phyloP scores from a whole-genome alignment of 1,140 invertebrate species.

The Pseudomyrmex sp. region DNA sequence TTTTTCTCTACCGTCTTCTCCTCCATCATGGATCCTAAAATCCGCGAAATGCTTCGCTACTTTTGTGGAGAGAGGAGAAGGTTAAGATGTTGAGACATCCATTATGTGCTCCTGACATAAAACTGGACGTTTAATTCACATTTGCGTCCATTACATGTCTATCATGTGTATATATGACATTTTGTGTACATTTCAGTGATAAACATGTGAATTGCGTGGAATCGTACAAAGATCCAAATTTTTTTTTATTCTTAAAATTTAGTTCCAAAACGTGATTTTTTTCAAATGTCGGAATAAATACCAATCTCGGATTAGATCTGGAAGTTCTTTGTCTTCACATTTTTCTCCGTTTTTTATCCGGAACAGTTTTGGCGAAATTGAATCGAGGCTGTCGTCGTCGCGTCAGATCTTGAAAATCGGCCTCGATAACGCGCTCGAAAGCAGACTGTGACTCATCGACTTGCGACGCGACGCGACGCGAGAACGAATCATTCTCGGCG shows the following conservation, averaged over 20 bases:
- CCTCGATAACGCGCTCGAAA: constrained; percentile 58
- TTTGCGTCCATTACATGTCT: background rate
- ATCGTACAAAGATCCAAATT: background rate
- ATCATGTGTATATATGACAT: background rate
- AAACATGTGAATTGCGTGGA: too few species aligned
- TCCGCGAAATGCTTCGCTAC: constrained; percentile 2
- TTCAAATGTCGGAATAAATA: background rate
- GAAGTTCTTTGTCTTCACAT: background rate
- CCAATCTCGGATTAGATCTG: background rate
- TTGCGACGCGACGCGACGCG: constrained; percentile 44
- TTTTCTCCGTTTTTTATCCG: background rate
- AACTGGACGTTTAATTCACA: background rate
- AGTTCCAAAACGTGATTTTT: background rate
- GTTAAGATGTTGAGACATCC: constrained; percentile 1
- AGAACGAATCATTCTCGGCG: constrained; percentile 66
- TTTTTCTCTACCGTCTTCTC: background rate
- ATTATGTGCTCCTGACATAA: background rate
- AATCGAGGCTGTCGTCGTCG: constrained; percentile 5
- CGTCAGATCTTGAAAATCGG: constrained; percentile 30
- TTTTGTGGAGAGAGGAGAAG: constrained; percentile 6
- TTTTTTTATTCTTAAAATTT: background rate
- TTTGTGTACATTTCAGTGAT: background rate
- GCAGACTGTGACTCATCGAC: constrained; percentile 63
- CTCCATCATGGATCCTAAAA: background rate
- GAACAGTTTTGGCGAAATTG: background rate